A percentile compares a stretch with the other conserved stretches of the same genome.
These are phyloP conservation scores for Intellagama lesueurii DNA, from an alignment of 2,797 vertebrate species.

Conservation along the genomic window DNA sequence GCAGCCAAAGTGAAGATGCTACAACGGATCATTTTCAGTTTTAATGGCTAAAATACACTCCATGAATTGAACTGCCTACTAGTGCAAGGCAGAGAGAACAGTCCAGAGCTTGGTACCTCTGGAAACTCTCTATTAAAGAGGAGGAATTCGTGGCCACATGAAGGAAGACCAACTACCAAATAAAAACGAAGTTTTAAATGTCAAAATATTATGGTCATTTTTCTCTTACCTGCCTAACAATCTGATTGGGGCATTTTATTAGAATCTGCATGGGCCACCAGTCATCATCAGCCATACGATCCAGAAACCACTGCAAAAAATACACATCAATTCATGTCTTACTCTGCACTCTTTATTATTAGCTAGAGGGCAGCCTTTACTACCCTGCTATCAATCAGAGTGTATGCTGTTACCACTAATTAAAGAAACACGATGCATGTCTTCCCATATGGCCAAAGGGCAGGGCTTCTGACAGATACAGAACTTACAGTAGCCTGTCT, in stretches of 20 bases:
- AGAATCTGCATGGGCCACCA: slow-evolving; percentile 99
- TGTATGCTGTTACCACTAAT: slow-evolving; percentile 54
- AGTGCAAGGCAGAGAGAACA: background rate
- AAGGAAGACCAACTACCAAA: background rate
- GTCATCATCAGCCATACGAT: slow-evolving; percentile 99
- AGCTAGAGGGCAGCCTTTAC: slow-evolving; percentile 25
- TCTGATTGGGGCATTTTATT: slow-evolving; percentile 99
- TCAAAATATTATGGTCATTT: background rate
- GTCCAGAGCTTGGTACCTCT: background rate
- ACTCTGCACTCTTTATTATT: slow-evolving; percentile 57
- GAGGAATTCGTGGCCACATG: background rate
- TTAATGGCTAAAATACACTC: background rate
- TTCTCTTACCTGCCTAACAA: slow-evolving; percentile 92
- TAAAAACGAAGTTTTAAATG: background rate
- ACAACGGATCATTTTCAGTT: background rate
- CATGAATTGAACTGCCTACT: background rate
- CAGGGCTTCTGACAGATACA: too few relatives aligned
- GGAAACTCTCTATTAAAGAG: background rate
- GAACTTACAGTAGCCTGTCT: background rate
- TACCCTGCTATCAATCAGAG: slow-evolving; percentile 54
- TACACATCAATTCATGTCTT: slow-evolving; percentile 62
- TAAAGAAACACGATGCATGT: slow-evolving; percentile 1
- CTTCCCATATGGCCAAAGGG: background rate
- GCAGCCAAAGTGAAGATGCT: background rate
- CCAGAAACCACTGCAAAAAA: slow-evolving; percentile 95